Evolutionary conservation across 1,140 invertebrate genomes (phyloP).

Genomic region (Pseudomyrmex dendroicus): DNA sequence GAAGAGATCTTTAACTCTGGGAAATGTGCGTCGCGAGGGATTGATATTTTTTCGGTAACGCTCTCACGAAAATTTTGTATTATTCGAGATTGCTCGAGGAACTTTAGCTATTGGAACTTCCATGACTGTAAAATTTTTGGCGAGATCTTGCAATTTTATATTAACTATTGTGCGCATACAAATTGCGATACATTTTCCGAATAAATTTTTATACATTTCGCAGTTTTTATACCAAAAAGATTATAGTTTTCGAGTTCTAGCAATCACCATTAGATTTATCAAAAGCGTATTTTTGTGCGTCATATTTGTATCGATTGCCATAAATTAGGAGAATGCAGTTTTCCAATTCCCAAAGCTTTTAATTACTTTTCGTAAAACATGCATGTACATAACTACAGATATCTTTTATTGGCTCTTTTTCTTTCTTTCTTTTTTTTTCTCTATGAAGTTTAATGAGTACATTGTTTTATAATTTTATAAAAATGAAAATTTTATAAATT

Average conservation of each 20-base stretch:
- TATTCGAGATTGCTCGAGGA: slow-evolving; percentile 29
- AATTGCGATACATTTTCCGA: slow-evolving; percentile 28
- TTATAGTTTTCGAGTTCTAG: slow-evolving; percentile 20
- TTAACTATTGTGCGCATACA: background rate
- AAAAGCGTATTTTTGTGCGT: slow-evolving; percentile 32
- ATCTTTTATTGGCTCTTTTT: slow-evolving; percentile 26
- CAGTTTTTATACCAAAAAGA: background rate
- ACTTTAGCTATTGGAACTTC: slow-evolving; percentile 22
- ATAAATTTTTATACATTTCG: slow-evolving; percentile 8
- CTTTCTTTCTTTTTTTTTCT: too few relatives aligned
- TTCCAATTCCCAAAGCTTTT: slow-evolving; percentile 51
- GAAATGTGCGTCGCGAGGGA: slow-evolving; percentile 18
- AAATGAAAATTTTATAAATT: too few relatives aligned
- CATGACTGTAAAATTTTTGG: background rate
- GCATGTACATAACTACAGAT: slow-evolving; percentile 40
- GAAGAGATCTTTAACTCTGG: slow-evolving; percentile 10
- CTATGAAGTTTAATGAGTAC: too few relatives aligned
- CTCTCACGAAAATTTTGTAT: slow-evolving; percentile 9
- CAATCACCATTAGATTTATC: slow-evolving; percentile 54
- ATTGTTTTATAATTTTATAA: too few relatives aligned
- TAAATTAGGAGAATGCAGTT: slow-evolving; percentile 46
- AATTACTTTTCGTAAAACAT: slow-evolving; percentile 41
- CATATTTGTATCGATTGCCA: slow-evolving; percentile 30
- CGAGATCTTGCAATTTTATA: slow-evolving; percentile 21
- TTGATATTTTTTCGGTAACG: slow-evolving; percentile 39